A percentile compares a stretch with the other conserved stretches of the same genome.
These are phyloP conservation scores for Notarius quadriscutis DNA, from an alignment of 2,113 vertebrate species.

Conservation along the genomic window DNA sequence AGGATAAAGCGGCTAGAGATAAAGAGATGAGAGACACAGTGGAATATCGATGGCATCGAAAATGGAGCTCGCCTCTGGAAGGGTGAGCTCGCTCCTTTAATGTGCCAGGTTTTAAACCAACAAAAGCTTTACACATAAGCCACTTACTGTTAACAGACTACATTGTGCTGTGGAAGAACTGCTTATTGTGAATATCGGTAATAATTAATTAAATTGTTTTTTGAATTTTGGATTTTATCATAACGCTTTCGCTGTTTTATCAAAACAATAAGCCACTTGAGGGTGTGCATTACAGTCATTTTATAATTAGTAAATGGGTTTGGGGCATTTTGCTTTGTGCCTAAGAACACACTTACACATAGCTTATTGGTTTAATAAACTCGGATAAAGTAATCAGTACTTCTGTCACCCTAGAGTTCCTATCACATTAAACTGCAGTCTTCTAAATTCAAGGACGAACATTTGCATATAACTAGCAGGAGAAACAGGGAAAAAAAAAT, in stretches of 20 bases:
- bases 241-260: not conserved
- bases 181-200: not conserved
- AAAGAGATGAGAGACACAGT: too few species aligned
- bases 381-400: not conserved
- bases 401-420: not conserved
- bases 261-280: not conserved
- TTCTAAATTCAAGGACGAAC: not conserved
- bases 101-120: not conserved
- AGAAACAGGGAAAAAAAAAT: not conserved
- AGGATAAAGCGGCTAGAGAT: too few species aligned
- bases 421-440: not conserved
- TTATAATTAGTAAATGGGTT: not conserved
- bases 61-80: too few species aligned
- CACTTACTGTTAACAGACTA: not conserved
- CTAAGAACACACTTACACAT: not conserved
- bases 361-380: not conserved
- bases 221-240: not conserved
- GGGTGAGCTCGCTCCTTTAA: not conserved
- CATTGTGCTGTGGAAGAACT: not conserved
- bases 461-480: not conserved
- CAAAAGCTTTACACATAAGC: not conserved
- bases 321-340: not conserved
- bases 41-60: too few species aligned
- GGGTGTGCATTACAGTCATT: not conserved
- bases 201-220: not conserved